phyloP scores from a whole-genome alignment of 2,113 vertebrate species.

The Tupaia tana region DNA sequence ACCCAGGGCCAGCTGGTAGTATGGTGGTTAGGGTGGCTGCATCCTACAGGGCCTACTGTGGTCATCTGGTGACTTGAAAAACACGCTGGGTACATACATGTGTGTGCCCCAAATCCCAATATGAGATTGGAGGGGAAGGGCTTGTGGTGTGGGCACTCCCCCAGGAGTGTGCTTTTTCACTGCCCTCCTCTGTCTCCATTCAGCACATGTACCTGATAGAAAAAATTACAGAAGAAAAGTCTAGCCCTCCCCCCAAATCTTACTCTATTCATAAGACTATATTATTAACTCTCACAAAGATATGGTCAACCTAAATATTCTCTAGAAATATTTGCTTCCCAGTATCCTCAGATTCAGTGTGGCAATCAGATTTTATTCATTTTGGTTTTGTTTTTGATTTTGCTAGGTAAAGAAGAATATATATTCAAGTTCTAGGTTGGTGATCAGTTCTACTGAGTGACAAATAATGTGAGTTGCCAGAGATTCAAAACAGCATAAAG shows the following conservation, averaged over 20 bases:
- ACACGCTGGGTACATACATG: no score
- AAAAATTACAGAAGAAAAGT: no score
- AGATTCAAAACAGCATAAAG: slow-evolving; percentile 49
- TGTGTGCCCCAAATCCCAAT: no score
- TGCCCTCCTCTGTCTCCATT: no score
- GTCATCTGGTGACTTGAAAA: no score
- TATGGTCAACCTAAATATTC: neutral
- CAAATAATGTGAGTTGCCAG: neutral
- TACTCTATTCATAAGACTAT: neutral
- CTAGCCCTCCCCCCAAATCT: neutral
- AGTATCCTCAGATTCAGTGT: neutral
- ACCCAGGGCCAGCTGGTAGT: neutral
- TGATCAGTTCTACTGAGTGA: neutral
- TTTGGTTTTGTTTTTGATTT: neutral
- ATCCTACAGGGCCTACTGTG: no score
- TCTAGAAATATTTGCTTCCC: neutral
- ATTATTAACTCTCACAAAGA: neutral
- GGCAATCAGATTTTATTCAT: neutral
- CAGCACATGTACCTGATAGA: no score
- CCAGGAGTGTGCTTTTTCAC: no score
- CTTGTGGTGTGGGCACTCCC: no score
- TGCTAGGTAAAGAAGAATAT: neutral
- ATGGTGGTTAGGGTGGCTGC: no score
- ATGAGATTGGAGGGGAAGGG: no score
- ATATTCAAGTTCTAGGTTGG: neutral